Conservation (phyloP, 2,888 invertebrate species). For the Pheosia tremula region DNA sequence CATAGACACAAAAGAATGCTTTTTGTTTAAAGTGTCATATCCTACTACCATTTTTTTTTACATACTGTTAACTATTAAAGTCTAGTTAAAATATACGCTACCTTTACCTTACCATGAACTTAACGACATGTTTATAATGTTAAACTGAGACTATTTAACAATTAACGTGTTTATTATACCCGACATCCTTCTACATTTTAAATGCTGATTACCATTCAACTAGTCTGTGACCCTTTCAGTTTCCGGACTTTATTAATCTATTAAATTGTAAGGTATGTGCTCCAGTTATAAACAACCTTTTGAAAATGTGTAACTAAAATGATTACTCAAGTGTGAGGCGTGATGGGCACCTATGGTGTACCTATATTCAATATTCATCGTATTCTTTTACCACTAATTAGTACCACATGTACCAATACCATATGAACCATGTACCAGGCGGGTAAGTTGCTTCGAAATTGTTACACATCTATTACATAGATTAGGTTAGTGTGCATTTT, state of each 20-base stretch:
- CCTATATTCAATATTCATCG: conserved; percentile 1
- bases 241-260: conserved; percentile 1
- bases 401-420: not conserved
- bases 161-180: not conserved
- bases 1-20: no score
- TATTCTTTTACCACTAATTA: not conserved
- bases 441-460: not conserved
- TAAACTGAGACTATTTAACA: not conserved
- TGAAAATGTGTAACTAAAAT: not conserved
- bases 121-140: not conserved
- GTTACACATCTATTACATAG: not conserved
- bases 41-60: no score
- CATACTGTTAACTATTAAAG: not conserved
- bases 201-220: not conserved
- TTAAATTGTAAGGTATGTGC: not conserved
- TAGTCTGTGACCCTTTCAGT: not conserved
- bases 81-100: no score
- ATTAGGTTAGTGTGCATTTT: not conserved
- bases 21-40: no score
- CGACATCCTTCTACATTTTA: not conserved
- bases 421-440: not conserved
- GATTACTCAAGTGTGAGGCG: not conserved
- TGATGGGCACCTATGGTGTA: not conserved
- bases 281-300: not conserved
- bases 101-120: not conserved